Evolutionary conservation across 2,113 vertebrate genomes (phyloP), one percentile per base, ranked within the genome.

Genomic region (Theristicus caerulescens): DNA sequence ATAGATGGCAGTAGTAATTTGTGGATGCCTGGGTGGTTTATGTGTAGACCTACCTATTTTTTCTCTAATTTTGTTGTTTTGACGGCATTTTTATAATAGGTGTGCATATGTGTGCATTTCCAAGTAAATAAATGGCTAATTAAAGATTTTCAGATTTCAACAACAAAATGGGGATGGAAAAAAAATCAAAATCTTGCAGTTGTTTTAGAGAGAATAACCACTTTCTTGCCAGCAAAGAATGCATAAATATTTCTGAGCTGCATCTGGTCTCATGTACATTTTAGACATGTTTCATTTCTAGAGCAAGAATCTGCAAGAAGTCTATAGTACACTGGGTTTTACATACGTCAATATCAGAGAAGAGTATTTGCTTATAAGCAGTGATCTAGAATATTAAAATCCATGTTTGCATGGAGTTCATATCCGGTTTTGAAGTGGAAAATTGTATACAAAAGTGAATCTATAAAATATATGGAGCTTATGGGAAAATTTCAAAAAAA

Each of bases 1-100:
- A 96, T 70, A 96, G 94, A 95, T 97, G 95, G 91, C 89, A 91
- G 58, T 76, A 95, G 73, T 8, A 96, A 76, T 82, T 95, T 94
- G 62, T 94, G 29, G 36, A 94, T 85, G 7, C 19, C n/a, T 5
- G 40, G 40, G 40, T 12, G 11, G 22, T 27, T 40, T 16, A 4
- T 29, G 3, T 0, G 0, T 26, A 20, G 20, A 11, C 10, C 16
- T 59, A 47, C 10, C 57, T 64, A 15, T 65, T 65, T 94, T 66
- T 47, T 42, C 16, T 40, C 11, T 55, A 71, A 55, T 86, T 89
- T 94, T 61, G 22, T 10, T 54, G 14, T 62, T 88, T 89, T 80
- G 58, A 46, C 17, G 76, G 54, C 25, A 29, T 40, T 66, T 72
- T 79, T 57, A 12, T 34, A 78, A 61, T 52, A 74, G 32, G 8